Evolutionary conservation across 2,113 vertebrate species (phyloP), one percentile per base, ranked within the genome.

Genomic region (Heterocephalus glaber): DNA sequence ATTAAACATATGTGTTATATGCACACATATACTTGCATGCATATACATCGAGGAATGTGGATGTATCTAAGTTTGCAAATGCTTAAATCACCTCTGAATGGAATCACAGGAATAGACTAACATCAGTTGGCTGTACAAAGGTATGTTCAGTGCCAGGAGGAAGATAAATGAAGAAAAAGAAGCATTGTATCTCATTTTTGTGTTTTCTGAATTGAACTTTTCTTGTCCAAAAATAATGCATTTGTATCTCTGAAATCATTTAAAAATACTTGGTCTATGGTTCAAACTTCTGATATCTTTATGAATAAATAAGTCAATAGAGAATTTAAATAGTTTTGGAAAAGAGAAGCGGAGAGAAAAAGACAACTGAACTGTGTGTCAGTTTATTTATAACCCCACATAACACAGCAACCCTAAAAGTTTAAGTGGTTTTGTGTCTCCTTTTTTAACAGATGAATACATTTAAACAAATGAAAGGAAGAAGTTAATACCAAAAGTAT

Each of bases 101-200:
- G 19, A 58, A 44, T 14, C 33, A 26, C 38, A 35, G 74, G 22
- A 72, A 58, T 47, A 30, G 63, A 3, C 60, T 49, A 72, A n/a
- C 1, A 38, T 49, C 49, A 49, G 6, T 41, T 66, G 44, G 5
- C 77, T 47, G 20, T n/a, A 2, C 35, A 35, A 83, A 77, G 30
- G 49, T 35, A 35, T 47, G 14, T 14, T 20, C 11, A 52, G n/a
- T 4, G 3, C 12, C 30, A 66, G 1, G 2, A 47, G 35, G 30
- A 3, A 41, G 19, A 33, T 0, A 66, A 61, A 76, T 79, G 30
- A 13, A 19, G 7, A 9, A 1, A 24, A 28, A 76, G 12, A 52
- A 44, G 6, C 28, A 44, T 1, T 0, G 0, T 14, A 12, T 20
- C 12, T 68, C 68, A 17, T 28, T 24, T n/a, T 8, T 13, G 60